Evolutionary conservation across 2,113 vertebrate genomes (phyloP).

Genomic region (Clarias macrocephalus): DNA sequence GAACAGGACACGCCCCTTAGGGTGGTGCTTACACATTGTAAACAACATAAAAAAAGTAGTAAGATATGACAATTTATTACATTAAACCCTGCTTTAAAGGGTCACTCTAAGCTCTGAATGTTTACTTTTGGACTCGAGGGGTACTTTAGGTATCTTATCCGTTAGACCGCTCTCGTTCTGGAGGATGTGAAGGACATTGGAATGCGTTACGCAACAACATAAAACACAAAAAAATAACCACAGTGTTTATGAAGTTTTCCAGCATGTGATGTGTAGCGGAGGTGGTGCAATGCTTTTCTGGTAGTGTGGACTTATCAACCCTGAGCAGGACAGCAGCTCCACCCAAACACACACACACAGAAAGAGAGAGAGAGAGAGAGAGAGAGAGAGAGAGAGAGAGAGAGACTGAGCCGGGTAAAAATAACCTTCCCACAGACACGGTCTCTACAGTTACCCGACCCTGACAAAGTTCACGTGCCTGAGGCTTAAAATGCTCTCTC

Average conservation of each 20-base stretch:
- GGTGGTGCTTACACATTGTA: background rate
- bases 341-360: conserved; percentile 60
- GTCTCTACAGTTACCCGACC: conserved; percentile 57
- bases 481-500: conserved; percentile 46
- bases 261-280: background rate
- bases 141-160: background rate
- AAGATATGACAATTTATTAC: background rate
- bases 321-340: conserved; percentile 46
- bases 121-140: background rate
- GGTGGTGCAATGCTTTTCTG: background rate
- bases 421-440: conserved; percentile 60
- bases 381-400: too few species aligned
- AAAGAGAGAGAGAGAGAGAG: too few species aligned
- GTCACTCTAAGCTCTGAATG: too few species aligned
- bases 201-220: background rate
- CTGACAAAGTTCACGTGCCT: conserved; percentile 56
- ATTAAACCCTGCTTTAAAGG: background rate
- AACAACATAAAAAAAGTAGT: background rate
- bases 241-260: background rate
- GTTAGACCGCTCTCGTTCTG: background rate
- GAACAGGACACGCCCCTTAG: background rate
- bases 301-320: conserved; percentile 63
- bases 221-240: background rate
- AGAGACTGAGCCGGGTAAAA: conserved; percentile 58
- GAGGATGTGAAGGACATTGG: background rate